phyloP scores from a whole-genome alignment of 2,888 invertebrate species.

The Drosophila fungiperda region DNA sequence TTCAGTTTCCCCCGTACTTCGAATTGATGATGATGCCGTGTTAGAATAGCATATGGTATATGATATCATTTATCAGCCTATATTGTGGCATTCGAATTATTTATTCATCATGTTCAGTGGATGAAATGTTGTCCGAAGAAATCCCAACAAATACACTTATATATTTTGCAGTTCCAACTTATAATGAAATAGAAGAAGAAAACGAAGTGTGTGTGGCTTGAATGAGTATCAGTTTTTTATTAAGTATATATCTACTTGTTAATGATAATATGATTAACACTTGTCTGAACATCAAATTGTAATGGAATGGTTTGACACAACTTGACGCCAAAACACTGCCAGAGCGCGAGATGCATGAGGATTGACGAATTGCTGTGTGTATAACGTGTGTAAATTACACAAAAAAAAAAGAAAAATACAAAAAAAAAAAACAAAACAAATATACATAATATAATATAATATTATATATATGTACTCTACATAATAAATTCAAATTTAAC shows the following conservation, averaged over 20 bases:
- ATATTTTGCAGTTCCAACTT: constrained; percentile 37
- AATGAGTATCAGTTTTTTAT: constrained; percentile 46
- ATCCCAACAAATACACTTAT: neutral
- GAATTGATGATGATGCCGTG: neutral
- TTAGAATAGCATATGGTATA: neutral
- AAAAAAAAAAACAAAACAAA: constrained; percentile 12
- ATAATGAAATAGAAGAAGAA: constrained; percentile 3
- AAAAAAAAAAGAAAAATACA: constrained; percentile 20
- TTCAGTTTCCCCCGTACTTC: constrained; percentile 22
- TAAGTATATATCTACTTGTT: constrained; percentile 46
- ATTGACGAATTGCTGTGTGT: constrained; percentile 52
- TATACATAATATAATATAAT: constrained; percentile 28
- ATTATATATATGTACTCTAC: constrained; percentile 29
- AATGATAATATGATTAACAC: constrained; percentile 45
- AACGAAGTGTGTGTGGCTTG: constrained; percentile 3
- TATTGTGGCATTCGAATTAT: neutral
- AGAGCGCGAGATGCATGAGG: constrained; percentile 72
- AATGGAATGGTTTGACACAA: constrained; percentile 84
- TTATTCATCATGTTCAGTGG: constrained; percentile 18
- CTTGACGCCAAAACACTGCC: constrained; percentile 84
- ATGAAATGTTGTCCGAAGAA: constrained; percentile 16
- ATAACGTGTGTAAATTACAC: constrained; percentile 57
- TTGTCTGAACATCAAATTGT: constrained; percentile 75
- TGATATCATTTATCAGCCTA: constrained; percentile 8
- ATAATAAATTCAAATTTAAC: constrained; percentile 38